These are phyloP conservation scores for Xestia xanthographa DNA, from an alignment of 2,888 invertebrate genomes.

Conservation along the genomic window DNA sequence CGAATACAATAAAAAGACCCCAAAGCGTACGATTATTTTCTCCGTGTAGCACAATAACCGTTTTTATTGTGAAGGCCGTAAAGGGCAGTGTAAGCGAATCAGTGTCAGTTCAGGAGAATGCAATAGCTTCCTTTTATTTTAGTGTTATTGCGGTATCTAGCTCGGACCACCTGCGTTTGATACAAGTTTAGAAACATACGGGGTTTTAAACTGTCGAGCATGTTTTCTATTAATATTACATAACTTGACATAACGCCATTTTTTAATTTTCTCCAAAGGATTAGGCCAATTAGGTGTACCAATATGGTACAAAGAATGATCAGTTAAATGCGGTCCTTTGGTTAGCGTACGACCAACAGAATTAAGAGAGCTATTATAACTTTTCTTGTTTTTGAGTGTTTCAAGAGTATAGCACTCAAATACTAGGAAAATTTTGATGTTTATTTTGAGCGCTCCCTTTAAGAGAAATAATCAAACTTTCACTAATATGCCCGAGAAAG, in stretches of 20 bases:
- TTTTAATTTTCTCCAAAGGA: background rate
- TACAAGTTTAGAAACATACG: constrained; percentile 62
- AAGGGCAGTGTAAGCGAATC: constrained; percentile 66
- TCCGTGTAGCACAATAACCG: constrained; percentile 36
- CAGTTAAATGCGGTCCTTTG: background rate
- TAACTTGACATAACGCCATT: background rate
- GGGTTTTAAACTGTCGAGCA: constrained; percentile 7
- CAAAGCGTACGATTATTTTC: constrained; percentile 38
- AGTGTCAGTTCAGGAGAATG: constrained; percentile 70
- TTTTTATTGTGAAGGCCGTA: constrained; percentile 54
- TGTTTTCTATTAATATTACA: background rate
- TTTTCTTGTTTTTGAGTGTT: too few species aligned
- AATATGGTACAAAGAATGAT: background rate
- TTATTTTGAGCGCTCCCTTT: too few species aligned
- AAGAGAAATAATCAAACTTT: too few species aligned
- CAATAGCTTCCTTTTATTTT: constrained; percentile 83
- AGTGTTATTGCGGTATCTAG: constrained; percentile 81
- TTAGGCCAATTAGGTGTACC: too few species aligned
- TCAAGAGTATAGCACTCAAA: too few species aligned
- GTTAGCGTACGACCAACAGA: background rate
- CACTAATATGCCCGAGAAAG: too few species aligned
- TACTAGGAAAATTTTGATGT: too few species aligned
- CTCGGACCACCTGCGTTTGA: constrained; percentile 79
- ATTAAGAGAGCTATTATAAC: background rate
- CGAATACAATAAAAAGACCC: constrained; percentile 56